These are phyloP conservation scores for Hypotaenidia philippensis DNA, from an alignment of 2,797 vertebrate species.

Conservation along the genomic window DNA sequence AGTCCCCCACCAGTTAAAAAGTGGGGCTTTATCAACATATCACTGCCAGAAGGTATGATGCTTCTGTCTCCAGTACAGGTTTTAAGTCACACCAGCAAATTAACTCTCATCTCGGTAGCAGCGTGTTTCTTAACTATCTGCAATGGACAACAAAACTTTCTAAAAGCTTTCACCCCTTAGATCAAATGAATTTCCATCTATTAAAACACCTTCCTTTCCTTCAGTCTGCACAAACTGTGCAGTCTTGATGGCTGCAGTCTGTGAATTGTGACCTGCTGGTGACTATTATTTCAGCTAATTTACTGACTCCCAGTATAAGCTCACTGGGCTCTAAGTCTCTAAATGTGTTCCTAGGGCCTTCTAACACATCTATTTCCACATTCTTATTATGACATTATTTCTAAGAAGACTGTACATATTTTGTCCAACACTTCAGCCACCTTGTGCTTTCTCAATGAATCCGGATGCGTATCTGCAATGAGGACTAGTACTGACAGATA, in stretches of 20 bases:
- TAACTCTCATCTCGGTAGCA: background rate
- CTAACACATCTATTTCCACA: background rate
- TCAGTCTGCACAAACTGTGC: background rate
- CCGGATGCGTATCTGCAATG: background rate
- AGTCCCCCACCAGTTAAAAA: background rate
- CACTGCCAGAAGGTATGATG: background rate
- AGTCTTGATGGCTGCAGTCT: background rate
- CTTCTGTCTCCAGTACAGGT: background rate
- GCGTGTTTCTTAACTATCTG: background rate
- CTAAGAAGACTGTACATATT: background rate
- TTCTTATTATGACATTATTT: background rate
- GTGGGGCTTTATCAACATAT: background rate
- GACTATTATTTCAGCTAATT: background rate
- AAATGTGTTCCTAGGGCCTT: background rate
- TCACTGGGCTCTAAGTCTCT: background rate
- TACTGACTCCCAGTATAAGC: background rate
- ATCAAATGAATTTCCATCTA: background rate
- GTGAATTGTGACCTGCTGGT: background rate
- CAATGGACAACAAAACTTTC: rapidly evolving
- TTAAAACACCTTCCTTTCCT: background rate
- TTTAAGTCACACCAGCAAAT: background rate
- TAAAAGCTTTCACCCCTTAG: background rate
- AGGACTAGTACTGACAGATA: background rate
- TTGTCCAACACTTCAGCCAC: background rate
- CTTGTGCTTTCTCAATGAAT: background rate